Conservation (phyloP, 2,113 vertebrate species). For the Oxygymnocypris stewartii region DNA sequence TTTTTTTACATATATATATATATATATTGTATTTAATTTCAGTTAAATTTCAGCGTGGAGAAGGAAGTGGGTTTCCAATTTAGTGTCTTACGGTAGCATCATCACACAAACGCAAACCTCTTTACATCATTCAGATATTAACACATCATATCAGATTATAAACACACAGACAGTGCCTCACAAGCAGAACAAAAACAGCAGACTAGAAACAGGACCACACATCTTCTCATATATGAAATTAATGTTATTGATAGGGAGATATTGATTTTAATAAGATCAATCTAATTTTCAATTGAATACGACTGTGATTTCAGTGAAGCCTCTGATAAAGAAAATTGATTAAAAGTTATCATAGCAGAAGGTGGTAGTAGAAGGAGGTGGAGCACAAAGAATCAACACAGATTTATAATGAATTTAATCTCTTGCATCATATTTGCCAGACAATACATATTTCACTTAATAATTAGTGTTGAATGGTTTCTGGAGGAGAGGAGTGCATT, state of each 20-base stretch:
- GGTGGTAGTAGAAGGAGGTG: background rate
- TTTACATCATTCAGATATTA: background rate
- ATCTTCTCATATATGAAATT: background rate
- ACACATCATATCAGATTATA: too few species aligned
- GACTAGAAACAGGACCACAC: background rate
- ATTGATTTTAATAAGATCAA: background rate
- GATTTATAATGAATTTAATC: background rate
- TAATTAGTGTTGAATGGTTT: background rate
- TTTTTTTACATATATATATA: too few species aligned
- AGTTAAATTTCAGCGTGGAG: too few species aligned
- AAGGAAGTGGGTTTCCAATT: background rate
- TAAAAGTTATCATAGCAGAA: background rate
- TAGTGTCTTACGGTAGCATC: background rate
- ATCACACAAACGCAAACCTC: background rate
- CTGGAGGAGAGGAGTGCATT: background rate
- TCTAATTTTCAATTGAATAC: background rate
- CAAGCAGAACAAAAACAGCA: background rate
- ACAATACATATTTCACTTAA: constrained; percentile 19
- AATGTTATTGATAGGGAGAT: background rate
- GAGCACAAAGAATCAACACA: background rate
- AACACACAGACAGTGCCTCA: background rate
- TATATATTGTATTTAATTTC: too few species aligned
- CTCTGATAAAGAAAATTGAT: background rate
- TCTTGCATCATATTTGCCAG: background rate
- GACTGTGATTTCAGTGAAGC: background rate